phyloP scores from a whole-genome alignment of 2,113 vertebrate species.

The Lamprologus callipterus region DNA sequence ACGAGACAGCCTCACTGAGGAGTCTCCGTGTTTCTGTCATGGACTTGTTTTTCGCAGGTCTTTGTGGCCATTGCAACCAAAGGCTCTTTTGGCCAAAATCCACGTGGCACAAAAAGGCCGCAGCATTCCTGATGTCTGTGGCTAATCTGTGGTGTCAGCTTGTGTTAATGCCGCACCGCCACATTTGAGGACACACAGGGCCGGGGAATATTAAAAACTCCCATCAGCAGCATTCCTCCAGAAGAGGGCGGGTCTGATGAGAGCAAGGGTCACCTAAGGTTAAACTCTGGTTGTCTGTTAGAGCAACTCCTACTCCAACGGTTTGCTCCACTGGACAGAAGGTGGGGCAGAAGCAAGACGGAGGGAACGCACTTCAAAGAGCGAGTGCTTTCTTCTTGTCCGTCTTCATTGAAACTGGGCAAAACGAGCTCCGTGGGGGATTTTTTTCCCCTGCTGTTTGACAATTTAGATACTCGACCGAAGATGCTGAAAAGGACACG shows the following conservation, averaged over 20 bases:
- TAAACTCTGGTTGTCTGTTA: slow-evolving; percentile 62
- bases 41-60: slow-evolving; percentile 82
- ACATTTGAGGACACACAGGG: slow-evolving; percentile 91
- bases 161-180: slow-evolving; percentile 96
- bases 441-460: slow-evolving; percentile 49
- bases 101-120: slow-evolving; percentile 92
- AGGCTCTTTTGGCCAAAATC: slow-evolving; percentile 88
- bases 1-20: neutral
- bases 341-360: slow-evolving; percentile 34
- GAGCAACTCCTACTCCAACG: slow-evolving; percentile 51
- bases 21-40: slow-evolving; percentile 16
- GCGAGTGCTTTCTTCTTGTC: slow-evolving; percentile 43
- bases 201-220: slow-evolving; percentile 94
- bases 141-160: slow-evolving; percentile 99
- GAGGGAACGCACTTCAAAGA: slow-evolving; percentile 60
- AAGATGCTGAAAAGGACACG: slow-evolving; percentile 46
- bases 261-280: slow-evolving; percentile 63
- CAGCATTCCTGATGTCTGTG: slow-evolving; percentile 98
- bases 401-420: slow-evolving; percentile 49
- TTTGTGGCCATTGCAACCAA: slow-evolving; percentile 78
- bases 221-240: slow-evolving; percentile 91
- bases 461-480: slow-evolving; percentile 35
- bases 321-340: slow-evolving; percentile 48
- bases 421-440: slow-evolving; percentile 48
- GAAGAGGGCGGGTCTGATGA: slow-evolving; percentile 73